phyloP scores from a whole-genome alignment of 2,888 invertebrate genomes.

The Gandaritis pyraliata region DNA sequence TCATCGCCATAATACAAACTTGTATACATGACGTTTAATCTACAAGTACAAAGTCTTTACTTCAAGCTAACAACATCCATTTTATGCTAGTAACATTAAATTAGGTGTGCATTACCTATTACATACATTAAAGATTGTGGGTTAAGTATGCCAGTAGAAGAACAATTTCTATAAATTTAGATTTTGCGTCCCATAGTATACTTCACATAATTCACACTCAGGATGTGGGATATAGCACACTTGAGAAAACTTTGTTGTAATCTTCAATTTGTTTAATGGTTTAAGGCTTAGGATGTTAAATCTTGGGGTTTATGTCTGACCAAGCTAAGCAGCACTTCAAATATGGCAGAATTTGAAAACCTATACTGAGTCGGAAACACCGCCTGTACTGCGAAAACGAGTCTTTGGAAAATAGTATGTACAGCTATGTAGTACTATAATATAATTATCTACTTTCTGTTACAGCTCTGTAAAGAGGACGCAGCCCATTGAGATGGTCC shows the following conservation, averaged over 20 bases:
- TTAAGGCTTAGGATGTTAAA: too few relatives aligned
- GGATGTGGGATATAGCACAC: slow-evolving; percentile 17
- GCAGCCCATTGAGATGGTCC: too few relatives aligned
- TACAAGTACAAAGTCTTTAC: slow-evolving; percentile 19
- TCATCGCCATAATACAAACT: slow-evolving; percentile 16
- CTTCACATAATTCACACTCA: slow-evolving; percentile 16
- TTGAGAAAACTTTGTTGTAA: neutral
- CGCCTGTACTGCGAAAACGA: too few relatives aligned
- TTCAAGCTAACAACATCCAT: slow-evolving; percentile 22
- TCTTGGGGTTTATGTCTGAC: too few relatives aligned
- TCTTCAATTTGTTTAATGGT: too few relatives aligned
- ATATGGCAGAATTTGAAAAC: too few relatives aligned
- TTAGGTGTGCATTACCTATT: slow-evolving; percentile 12
- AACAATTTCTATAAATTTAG: slow-evolving; percentile 27
- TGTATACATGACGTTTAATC: slow-evolving; percentile 23
- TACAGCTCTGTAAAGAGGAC: too few relatives aligned
- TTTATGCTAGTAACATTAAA: slow-evolving; percentile 19
- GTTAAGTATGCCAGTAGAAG: slow-evolving; percentile 24
- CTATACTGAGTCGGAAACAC: too few relatives aligned
- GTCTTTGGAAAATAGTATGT: too few relatives aligned
- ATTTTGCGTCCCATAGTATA: slow-evolving; percentile 28
- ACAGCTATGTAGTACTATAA: too few relatives aligned
- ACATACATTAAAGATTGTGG: slow-evolving; percentile 23
- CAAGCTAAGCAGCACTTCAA: too few relatives aligned
- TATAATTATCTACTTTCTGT: too few relatives aligned